Evolutionary conservation across 2,888 invertebrate species (phyloP).

Genomic region (Machimus rusticus): DNA sequence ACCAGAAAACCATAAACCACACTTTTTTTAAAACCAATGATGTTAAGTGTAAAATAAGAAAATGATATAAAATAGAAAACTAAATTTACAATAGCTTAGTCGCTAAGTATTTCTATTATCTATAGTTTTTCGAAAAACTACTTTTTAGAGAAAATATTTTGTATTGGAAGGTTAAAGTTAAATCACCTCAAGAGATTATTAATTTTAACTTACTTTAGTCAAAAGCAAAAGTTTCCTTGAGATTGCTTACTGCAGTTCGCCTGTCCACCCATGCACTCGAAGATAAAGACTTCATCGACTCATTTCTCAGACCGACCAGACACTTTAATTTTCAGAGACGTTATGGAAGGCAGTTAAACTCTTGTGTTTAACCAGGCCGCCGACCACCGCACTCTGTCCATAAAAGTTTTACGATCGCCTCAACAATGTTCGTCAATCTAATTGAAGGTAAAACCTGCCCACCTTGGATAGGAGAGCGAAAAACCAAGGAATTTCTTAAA

Average conservation of each 20-base stretch:
- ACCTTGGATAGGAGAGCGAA: neutral
- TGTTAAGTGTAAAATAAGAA: too few species aligned
- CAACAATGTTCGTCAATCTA: conserved; percentile 31
- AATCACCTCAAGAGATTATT: neutral
- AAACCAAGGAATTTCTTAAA: neutral
- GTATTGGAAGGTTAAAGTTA: too few species aligned
- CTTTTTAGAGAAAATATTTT: too few species aligned
- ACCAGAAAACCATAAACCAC: too few species aligned
- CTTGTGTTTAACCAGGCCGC: conserved; percentile 30
- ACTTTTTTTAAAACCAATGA: too few species aligned
- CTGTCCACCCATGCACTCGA: neutral
- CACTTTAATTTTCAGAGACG: conserved; percentile 27
- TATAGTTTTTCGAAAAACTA: too few species aligned
- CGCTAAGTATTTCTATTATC: too few species aligned
- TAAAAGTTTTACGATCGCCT: conserved; percentile 27
- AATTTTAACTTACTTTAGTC: neutral
- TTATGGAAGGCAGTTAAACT: conserved; percentile 33
- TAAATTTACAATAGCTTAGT: too few species aligned
- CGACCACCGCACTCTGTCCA: conserved; percentile 32
- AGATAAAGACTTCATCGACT: conserved; percentile 26
- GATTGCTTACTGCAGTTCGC: neutral
- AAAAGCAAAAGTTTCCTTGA: neutral
- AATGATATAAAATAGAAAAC: too few species aligned
- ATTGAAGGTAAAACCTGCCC: conserved; percentile 13
- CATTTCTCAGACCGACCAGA: neutral